phyloP scores from a whole-genome alignment of 2,113 vertebrate genomes.

The Poeciliopsis occidentalis region DNA sequence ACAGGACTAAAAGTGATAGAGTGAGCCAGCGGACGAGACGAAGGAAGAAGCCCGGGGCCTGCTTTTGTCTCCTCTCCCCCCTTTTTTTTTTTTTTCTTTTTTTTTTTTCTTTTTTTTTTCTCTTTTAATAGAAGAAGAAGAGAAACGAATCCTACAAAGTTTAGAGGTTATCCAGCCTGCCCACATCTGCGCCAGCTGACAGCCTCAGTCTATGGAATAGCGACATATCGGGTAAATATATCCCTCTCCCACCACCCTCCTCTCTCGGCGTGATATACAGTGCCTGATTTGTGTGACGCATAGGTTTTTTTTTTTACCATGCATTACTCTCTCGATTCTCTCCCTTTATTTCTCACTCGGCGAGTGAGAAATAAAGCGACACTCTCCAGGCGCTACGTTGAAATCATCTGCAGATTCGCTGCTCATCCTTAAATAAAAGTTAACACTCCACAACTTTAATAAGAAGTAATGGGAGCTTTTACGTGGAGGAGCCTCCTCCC shows the following conservation, averaged over 20 bases:
- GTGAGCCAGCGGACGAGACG: constrained; percentile 66
- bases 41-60: constrained; percentile 56
- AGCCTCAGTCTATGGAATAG: constrained; percentile 74
- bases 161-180: constrained; percentile 57
- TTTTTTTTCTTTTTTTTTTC: neutral
- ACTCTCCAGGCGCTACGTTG: neutral
- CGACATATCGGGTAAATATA: constrained; percentile 76
- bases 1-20: constrained; percentile 57
- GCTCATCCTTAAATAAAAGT: neutral
- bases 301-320: constrained; percentile 55
- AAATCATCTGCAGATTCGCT: neutral
- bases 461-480: constrained; percentile 6
- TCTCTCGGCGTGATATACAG: constrained; percentile 44
- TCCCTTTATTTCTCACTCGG: constrained; percentile 21
- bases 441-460: constrained; percentile 8
- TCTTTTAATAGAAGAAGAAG: neutral
- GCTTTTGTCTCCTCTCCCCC: constrained; percentile 2
- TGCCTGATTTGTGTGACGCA: constrained; percentile 72
- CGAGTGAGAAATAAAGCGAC: neutral
- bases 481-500: neutral
- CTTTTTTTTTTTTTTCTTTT: neutral
- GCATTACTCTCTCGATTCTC: constrained; percentile 56
- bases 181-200: constrained; percentile 57
- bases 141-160: constrained; percentile 66
- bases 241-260: neutral